A percentile compares a stretch with the other conserved stretches of the same genome.
Conservation (phyloP, 2,888 invertebrate genomes). For the Sthenelais limicola region DNA sequence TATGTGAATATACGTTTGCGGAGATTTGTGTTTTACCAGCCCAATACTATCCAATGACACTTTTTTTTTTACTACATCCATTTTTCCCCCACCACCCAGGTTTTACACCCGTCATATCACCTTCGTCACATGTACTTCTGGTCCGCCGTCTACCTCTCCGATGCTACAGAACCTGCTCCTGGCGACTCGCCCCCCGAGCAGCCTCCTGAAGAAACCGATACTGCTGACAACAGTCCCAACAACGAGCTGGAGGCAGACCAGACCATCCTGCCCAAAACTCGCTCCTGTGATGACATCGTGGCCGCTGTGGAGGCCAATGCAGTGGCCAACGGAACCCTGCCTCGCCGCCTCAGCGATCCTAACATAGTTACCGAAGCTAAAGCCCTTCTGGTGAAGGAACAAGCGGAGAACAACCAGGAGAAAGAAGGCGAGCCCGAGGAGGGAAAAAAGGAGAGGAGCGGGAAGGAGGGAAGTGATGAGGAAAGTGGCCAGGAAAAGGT, state of each 20-base stretch:
- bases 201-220: conserved; percentile 30
- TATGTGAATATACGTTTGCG: too few relatives aligned
- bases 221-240: conserved; percentile 44
- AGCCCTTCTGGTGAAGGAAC: background rate
- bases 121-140: conserved; percentile 88
- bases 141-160: conserved; percentile 87
- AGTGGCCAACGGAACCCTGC: conserved; percentile 71
- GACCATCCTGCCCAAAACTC: conserved; percentile 77
- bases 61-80: too few relatives aligned
- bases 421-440: background rate
- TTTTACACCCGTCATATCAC: conserved; percentile 89
- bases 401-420: background rate
- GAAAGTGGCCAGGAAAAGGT: background rate
- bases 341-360: conserved; percentile 88
- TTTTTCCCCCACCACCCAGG: conserved; percentile 74
- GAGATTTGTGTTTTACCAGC: too few relatives aligned
- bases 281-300: conserved; percentile 88
- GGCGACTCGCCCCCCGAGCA: background rate
- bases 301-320: conserved; percentile 72
- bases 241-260: conserved; percentile 41
- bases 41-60: too few relatives aligned
- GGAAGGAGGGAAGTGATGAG: conserved; percentile 6
- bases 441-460: background rate
- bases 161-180: conserved; percentile 24
- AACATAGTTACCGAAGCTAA: conserved; percentile 40